Evolutionary conservation across 1,140 invertebrate species (phyloP).

Genomic region (Drosophila sucinea): DNA sequence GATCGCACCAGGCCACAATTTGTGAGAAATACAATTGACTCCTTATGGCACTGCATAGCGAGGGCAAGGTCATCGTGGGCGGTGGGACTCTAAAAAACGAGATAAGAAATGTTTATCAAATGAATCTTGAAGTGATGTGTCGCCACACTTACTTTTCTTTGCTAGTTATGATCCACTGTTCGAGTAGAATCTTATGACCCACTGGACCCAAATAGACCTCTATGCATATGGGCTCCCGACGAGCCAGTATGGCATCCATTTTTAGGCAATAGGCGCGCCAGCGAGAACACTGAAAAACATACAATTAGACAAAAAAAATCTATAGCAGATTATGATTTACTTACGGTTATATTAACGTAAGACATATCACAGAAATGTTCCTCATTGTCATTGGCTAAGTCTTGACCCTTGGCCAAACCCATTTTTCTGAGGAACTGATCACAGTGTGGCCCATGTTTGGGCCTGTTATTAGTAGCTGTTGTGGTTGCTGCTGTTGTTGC

Average conservation of each 20-base stretch:
- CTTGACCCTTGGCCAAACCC: slow-evolving; percentile 78
- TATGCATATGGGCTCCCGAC: slow-evolving; percentile 78
- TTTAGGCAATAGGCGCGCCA: slow-evolving; percentile 79
- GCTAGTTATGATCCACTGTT: slow-evolving; percentile 81
- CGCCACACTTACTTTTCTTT: slow-evolving; percentile 72
- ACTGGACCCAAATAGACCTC: slow-evolving; percentile 82
- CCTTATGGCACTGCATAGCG: slow-evolving; percentile 94
- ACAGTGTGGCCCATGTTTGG: slow-evolving; percentile 83
- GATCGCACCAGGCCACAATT: slow-evolving; percentile 92
- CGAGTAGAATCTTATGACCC: slow-evolving; percentile 76
- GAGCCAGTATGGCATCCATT: slow-evolving; percentile 75
- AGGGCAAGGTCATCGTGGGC: slow-evolving; percentile 86
- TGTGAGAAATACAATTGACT: slow-evolving; percentile 98
- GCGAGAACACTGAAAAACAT: slow-evolving; percentile 68
- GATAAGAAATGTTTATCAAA: background rate
- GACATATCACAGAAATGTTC: slow-evolving; percentile 83
- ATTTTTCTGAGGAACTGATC: slow-evolving; percentile 83
- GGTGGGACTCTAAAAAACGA: slow-evolving; percentile 81
- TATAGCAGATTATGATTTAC: slow-evolving; percentile 7
- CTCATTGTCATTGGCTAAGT: slow-evolving; percentile 65
- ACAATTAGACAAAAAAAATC: background rate
- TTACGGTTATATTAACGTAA: slow-evolving; percentile 82
- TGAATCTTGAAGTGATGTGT: background rate
- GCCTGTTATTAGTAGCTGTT: slow-evolving; percentile 31
- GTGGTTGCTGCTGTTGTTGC: slow-evolving; percentile 8